Percentiles rank a stretch among this genome's conserved stretches.
phyloP scores from a whole-genome alignment of 2,888 invertebrate genomes.

The Caenorhabditis macrosperma region DNA sequence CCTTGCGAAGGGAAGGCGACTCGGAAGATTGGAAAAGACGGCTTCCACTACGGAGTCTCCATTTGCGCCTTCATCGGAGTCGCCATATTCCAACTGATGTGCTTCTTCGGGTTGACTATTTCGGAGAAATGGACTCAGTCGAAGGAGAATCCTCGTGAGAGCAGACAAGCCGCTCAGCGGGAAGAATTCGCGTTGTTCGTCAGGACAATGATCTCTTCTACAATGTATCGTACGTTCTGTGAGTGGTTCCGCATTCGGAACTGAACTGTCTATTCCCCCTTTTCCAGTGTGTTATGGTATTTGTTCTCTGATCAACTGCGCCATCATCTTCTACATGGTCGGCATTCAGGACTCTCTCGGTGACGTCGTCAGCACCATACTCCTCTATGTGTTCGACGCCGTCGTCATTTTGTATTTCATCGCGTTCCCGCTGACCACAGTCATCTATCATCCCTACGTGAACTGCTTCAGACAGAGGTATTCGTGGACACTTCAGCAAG shows the following conservation, averaged over 20 bases:
- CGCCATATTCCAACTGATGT: conserved; percentile 74
- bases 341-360: conserved; percentile 74
- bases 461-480: conserved; percentile 62
- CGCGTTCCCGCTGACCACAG: conserved; percentile 74
- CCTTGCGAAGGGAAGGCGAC: conserved; percentile 68
- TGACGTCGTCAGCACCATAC: conserved; percentile 68
- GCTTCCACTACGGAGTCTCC: conserved; percentile 75
- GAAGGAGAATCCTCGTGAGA: conserved; percentile 53
- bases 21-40: conserved; percentile 71
- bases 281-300: conserved; percentile 71
- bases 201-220: conserved; percentile 58
- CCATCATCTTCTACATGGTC: conserved; percentile 78
- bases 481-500: neutral
- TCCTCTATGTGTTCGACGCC: conserved; percentile 74
- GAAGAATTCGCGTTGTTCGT: conserved; percentile 59
- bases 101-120: conserved; percentile 77
- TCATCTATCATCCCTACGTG: conserved; percentile 77
- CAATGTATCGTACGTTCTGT: conserved; percentile 67
- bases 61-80: conserved; percentile 72
- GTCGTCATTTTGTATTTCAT: conserved; percentile 74
- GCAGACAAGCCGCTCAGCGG: conserved; percentile 47
- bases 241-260: conserved; percentile 26
- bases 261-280: too few species aligned
- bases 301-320: conserved; percentile 69
- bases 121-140: conserved; percentile 70